Evolutionary conservation across 1,140 invertebrate species (phyloP), one percentile per base, ranked within the genome.

Genomic region (Solenopsis fugax): DNA sequence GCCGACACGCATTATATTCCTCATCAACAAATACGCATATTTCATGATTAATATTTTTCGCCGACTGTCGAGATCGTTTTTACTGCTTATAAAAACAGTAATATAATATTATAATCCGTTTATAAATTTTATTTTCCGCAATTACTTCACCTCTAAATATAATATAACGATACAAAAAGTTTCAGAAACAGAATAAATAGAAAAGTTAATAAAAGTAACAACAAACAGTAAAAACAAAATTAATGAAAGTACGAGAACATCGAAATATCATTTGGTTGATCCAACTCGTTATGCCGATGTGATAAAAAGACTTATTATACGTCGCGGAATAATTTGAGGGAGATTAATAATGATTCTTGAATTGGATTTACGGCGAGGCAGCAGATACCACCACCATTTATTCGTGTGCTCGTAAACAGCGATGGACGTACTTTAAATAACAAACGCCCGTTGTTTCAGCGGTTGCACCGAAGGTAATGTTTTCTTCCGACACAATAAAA

Each of bases 401-500:
- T 29, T 76, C 56, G 37, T 21, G 10, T 9, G 24, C 9, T 77
- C 73, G 56, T 48, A 48, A 77, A 7, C 41, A 37, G 24, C 37
- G 56, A 77, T 45, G 56, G 18, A 45, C 16, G 10, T 45, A 45
- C 21, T 60, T 45, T 77, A 77, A 77, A 60, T 62, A 77, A 77
- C 73, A 48, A 77, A 77, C 54, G 37, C 21, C 37, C 73, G 56
- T 29, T 77, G 73, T 77, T 76, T 76, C 54, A 76, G n/a, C 52
- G 72, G 29, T 34, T 54, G 72, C 34, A 18, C 34, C 52, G 37
- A 45, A 37, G 34, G 54, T 62, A 21, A 48, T 45, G 73, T 48
- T 77, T 77, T 77, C 56, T 77, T 77, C 37, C 73, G 41, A 29
- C 52, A 41, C 73, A 76, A 76, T 76, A 76, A 76, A 60, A 76